These are phyloP conservation scores for Seira sanloemensis DNA, from an alignment of 2,888 invertebrate species.

Conservation along the genomic window DNA sequence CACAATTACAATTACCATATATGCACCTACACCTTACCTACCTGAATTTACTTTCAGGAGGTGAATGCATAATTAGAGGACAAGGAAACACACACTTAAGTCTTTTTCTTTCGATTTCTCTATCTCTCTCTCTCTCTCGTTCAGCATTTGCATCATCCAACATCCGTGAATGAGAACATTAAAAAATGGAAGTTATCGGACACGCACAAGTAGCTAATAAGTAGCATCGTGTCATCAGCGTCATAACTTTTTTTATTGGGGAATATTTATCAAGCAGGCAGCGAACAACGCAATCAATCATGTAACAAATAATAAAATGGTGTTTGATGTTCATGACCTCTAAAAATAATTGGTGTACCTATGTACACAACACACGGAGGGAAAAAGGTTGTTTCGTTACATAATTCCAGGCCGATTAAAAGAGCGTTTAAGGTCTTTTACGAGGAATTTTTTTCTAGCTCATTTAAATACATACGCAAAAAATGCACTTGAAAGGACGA, in stretches of 20 bases:
- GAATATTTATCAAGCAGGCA: not conserved
- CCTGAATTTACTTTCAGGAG: not conserved
- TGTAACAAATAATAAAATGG: not conserved
- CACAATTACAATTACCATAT: not conserved
- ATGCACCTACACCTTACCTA: too few species aligned
- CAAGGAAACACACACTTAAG: not conserved
- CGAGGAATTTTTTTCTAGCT: not conserved
- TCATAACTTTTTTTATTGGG: too few species aligned
- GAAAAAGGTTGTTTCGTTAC: not conserved
- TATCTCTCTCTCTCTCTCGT: not conserved
- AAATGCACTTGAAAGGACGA: too few species aligned
- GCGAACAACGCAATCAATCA: not conserved
- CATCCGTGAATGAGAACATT: not conserved
- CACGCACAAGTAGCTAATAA: not conserved
- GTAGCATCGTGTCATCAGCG: too few species aligned
- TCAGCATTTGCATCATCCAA: not conserved
- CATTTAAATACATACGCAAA: not conserved
- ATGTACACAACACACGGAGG: not conserved
- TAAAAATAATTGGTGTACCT: not conserved
- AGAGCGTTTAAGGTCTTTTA: not conserved
- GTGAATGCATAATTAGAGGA: not conserved
- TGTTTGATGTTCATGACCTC: not conserved
- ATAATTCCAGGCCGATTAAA: not conserved
- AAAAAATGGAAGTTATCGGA: not conserved
- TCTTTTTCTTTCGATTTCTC: not conserved